Conservation (phyloP, 2,888 invertebrate genomes). For the Minunthozetes semirufus region DNA sequence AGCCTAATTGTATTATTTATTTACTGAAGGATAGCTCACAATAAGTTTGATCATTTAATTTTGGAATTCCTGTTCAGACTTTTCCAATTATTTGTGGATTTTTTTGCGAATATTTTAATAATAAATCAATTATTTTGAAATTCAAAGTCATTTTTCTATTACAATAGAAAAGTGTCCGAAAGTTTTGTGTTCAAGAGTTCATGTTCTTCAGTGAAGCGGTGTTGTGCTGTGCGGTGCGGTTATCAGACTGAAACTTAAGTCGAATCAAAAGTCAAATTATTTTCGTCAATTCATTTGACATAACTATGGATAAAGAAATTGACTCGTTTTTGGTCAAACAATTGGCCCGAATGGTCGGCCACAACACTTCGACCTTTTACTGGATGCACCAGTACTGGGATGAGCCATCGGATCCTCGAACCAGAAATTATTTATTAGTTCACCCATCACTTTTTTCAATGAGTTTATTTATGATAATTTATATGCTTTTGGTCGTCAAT, state of each 20-base stretch:
- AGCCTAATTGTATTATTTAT: background rate
- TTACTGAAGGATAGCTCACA: background rate
- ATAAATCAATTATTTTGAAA: no score
- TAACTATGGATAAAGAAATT: conserved; percentile 14
- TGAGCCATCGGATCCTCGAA: conserved; percentile 15
- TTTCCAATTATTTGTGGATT: background rate
- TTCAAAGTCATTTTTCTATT: no score
- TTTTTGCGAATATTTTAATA: background rate
- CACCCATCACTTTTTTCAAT: conserved; percentile 19
- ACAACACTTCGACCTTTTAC: conserved; percentile 24
- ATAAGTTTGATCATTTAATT: no score
- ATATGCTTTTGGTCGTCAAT: conserved; percentile 15
- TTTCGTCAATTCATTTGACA: background rate
- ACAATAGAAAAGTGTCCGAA: no score
- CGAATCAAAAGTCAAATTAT: background rate
- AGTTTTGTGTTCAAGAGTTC: no score
- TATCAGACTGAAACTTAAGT: no score
- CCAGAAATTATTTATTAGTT: conserved; percentile 24
- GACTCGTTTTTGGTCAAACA: conserved; percentile 15
- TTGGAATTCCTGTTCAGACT: background rate
- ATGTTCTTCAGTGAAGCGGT: no score
- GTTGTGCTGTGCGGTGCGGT: no score
- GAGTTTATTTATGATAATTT: conserved; percentile 18
- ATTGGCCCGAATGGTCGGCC: conserved; percentile 21
- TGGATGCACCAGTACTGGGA: conserved; percentile 32